These are phyloP conservation scores for Selenia dentaria DNA, from an alignment of 2,888 invertebrate genomes.

Conservation along the genomic window DNA sequence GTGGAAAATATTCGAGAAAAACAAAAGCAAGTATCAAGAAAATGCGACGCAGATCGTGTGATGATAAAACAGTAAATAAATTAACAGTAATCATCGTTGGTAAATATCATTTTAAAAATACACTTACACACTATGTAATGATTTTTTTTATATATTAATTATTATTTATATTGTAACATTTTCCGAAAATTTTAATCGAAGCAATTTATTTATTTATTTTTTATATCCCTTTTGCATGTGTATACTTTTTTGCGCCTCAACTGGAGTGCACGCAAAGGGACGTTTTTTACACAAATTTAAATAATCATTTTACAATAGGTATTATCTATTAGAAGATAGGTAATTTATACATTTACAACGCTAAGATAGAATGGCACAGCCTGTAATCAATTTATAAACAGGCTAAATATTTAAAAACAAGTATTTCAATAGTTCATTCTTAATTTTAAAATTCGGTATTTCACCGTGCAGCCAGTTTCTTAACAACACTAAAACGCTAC, in stretches of 20 bases:
- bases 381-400: conserved; percentile 44
- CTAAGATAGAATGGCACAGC: conserved; percentile 68
- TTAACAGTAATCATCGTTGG: conserved; percentile 14
- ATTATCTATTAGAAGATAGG: conserved; percentile 44
- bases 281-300: conserved; percentile 25
- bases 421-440: conserved; percentile 23
- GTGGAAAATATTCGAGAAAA: conserved; percentile 51
- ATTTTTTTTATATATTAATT: conserved; percentile 39
- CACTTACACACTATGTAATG: conserved; percentile 55
- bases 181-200: conserved; percentile 47
- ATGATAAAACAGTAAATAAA: conserved; percentile 1
- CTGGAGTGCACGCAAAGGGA: conserved; percentile 26
- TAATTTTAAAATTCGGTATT: conserved; percentile 64
- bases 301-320: conserved; percentile 36
- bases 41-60: conserved; percentile 31
- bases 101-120: conserved; percentile 38
- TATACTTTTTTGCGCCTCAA: conserved; percentile 31
- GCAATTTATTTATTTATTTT: conserved; percentile 52
- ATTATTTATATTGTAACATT: conserved; percentile 34
- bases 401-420: conserved; percentile 30
- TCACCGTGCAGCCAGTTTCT: conserved; percentile 68
- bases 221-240: conserved; percentile 38
- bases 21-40: conserved; percentile 37
- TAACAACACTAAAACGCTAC: conserved; percentile 48
- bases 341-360: conserved; percentile 56